Evolutionary conservation across 2,888 invertebrate species (phyloP).

Genomic region (Ryuthela nishihirai): DNA sequence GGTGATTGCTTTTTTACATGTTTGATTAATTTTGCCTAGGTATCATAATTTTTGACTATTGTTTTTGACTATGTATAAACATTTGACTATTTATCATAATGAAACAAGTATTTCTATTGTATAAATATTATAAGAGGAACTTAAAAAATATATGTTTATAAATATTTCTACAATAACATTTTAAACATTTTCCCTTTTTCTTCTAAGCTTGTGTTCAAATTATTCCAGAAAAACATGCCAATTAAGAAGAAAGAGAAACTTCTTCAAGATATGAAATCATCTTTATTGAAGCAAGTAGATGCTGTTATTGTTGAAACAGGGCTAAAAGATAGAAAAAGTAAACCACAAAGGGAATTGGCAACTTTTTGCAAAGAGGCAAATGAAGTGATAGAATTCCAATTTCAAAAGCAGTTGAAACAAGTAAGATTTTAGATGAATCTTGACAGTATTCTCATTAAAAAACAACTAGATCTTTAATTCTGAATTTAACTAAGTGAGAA

Average conservation of each 20-base stretch:
- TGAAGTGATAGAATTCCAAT: background rate
- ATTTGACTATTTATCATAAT: no score
- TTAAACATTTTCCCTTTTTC: no score
- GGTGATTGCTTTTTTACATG: no score
- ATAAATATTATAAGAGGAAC: no score
- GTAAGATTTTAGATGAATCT: background rate
- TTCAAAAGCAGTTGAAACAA: background rate
- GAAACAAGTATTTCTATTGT: no score
- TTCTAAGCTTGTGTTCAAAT: no score
- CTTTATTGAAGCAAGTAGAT: background rate
- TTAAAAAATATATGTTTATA: no score
- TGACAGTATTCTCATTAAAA: background rate
- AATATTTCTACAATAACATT: no score
- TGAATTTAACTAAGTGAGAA: background rate
- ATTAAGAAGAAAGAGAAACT: conserved; percentile 40
- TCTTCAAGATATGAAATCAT: background rate
- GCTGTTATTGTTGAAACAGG: background rate
- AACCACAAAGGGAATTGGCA: background rate
- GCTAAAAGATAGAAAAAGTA: background rate
- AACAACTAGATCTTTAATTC: background rate
- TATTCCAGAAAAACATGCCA: no score
- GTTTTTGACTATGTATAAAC: no score
- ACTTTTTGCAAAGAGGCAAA: background rate
- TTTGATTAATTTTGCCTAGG: no score
- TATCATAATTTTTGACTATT: no score